phyloP scores from a whole-genome alignment of 2,888 invertebrate genomes.

The Ormia ochracea region DNA sequence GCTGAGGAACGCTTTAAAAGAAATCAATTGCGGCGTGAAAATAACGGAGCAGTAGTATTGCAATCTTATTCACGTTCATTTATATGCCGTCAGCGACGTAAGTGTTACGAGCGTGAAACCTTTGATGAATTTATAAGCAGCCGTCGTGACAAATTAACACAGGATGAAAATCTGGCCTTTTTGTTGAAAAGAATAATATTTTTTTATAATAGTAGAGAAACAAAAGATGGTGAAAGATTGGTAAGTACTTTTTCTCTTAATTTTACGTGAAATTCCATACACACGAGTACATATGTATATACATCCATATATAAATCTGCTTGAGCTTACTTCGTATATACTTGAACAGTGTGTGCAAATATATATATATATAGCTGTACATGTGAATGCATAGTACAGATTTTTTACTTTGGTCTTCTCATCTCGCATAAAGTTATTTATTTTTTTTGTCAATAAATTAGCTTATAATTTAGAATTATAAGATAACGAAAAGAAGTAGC shows the following conservation, averaged over 20 bases:
- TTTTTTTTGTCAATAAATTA: too few relatives aligned
- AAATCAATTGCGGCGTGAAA: constrained; percentile 87
- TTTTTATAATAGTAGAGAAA: constrained; percentile 81
- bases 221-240: constrained; percentile 82
- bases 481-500: too few relatives aligned
- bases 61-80: constrained; percentile 89
- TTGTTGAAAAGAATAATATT: constrained; percentile 85
- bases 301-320: not conserved
- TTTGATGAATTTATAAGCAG: constrained; percentile 82
- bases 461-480: too few relatives aligned
- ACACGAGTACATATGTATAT: not conserved
- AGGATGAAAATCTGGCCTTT: constrained; percentile 76
- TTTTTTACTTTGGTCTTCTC: too few relatives aligned
- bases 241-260: constrained; percentile 73
- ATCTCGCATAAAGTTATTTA: too few relatives aligned
- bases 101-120: constrained; percentile 81
- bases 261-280: not conserved
- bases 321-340: too few relatives aligned
- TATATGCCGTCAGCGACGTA: constrained; percentile 82
- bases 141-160: constrained; percentile 77
- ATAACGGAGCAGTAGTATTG: constrained; percentile 87
- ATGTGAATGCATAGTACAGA: too few relatives aligned
- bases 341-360: too few relatives aligned
- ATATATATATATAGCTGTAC: too few relatives aligned
- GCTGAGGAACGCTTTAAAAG: constrained; percentile 91